Conservation (phyloP, 2,888 invertebrate species). For the Agrilus cyanescens region DNA sequence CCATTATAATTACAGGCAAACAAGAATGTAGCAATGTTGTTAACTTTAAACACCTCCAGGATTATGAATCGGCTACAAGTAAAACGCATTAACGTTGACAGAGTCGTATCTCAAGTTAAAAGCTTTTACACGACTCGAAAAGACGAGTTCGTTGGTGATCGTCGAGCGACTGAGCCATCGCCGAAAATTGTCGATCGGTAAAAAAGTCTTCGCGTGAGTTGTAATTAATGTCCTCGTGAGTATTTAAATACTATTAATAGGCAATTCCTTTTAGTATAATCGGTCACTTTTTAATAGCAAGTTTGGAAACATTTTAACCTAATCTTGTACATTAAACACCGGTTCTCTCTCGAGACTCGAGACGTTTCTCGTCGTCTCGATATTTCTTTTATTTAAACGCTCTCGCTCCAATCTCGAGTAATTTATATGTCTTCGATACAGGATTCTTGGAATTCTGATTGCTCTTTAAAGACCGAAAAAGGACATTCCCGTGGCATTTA, state of each 20-base stretch:
- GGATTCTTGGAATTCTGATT: too few relatives aligned
- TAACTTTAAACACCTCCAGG: constrained; percentile 33
- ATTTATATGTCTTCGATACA: too few relatives aligned
- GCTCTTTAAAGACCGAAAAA: too few relatives aligned
- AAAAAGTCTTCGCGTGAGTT: constrained; percentile 4
- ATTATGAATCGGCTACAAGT: constrained; percentile 34
- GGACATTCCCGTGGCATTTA: too few relatives aligned
- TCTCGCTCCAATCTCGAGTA: too few relatives aligned
- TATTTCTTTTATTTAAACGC: too few relatives aligned
- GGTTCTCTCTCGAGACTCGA: constrained; percentile 18
- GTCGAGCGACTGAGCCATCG: constrained; percentile 1
- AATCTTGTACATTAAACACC: constrained; percentile 33
- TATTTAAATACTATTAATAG: constrained; percentile 35
- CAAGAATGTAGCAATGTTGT: constrained; percentile 33
- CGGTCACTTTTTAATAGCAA: constrained; percentile 27
- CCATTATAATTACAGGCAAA: constrained; percentile 30
- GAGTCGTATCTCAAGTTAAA: constrained; percentile 22
- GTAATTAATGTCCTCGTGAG: constrained; percentile 25
- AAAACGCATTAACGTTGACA: constrained; percentile 33
- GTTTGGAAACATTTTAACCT: constrained; percentile 30
- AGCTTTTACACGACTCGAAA: constrained; percentile 7
- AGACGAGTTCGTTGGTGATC: constrained; percentile 5
- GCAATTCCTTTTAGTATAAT: constrained; percentile 35
- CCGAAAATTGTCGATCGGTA: not conserved
- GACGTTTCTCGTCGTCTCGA: constrained; percentile 5